Base-by-base conservation (phyloP, 2,888 invertebrate genomes). In the Hirtodrosophila trivittata region DNA sequence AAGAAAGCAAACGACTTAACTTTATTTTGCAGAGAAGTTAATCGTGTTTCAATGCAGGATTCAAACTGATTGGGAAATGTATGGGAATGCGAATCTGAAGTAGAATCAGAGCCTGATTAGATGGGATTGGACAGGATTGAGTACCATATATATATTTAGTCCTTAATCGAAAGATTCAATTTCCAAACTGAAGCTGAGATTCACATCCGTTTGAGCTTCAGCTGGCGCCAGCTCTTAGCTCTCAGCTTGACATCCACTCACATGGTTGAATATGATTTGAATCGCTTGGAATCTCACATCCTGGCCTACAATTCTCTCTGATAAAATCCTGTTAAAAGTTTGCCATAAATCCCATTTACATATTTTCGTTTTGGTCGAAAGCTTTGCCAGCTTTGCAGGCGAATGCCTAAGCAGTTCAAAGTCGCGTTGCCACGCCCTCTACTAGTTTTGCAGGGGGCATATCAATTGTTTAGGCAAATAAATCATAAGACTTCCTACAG, bases 311-410 rank as follows among this genome's bases (percentile, higher is more conserved):
- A 52, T 55, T 52, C 45, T 64, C 43, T 70, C 45, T 76, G 72
- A 47, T 66, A 59, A 83, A 80, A 74, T 80, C 74, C 84, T 80
- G 86, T 86, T 81, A 84, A 81, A 81, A 84, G 60, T 81, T 80
- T 81, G 66, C 72, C 75, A 81, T 81, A 86, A 81, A 77, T 81
- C 86, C 82, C 69, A 81, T 81, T 81, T 84, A 74, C 86, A 86
- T 80, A 77, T 83, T 86, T 86, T 62, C 43, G 58, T 56, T 57
- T 45, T 39, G 46, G 59, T 43, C 49, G 47, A 45, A 38, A 18
- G 32, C 21, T 30, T 30, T n/a, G 45, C 7, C 9, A 37, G 50
- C 46, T 30, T 33, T n/a, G n/a, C n/a, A n/a, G n/a, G n/a, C n/a
- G n/a, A n/a, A n/a, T n/a, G n/a, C n/a, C n/a, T n/a, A n/a, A n/a